phyloP scores from a whole-genome alignment of 2,113 vertebrate genomes.

The Carettochelys insculpta region DNA sequence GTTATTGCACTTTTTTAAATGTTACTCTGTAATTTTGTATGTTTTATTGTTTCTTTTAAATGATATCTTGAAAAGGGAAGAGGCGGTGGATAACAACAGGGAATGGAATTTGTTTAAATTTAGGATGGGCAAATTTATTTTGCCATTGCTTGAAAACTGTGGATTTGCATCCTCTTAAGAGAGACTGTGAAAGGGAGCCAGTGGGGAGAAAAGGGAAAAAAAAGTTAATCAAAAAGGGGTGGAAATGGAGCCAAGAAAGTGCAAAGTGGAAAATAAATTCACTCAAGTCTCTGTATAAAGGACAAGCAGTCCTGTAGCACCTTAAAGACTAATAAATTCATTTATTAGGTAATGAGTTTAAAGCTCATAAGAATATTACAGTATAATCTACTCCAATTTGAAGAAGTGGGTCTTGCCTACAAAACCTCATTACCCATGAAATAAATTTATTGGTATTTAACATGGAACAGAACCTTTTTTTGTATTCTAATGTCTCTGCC shows the following conservation, averaged over 20 bases:
- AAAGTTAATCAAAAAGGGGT: not conserved
- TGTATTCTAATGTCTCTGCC: not conserved
- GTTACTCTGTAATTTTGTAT: not conserved
- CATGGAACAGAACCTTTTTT: too few species aligned
- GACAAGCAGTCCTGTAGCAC: too few species aligned
- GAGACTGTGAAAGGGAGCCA: not conserved
- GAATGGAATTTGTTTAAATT: slow-evolving; percentile 33
- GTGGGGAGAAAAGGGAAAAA: not conserved
- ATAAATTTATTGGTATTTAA: too few species aligned
- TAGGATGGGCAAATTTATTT: slow-evolving; percentile 16
- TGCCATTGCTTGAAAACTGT: slow-evolving; percentile 14
- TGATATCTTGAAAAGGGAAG: not conserved
- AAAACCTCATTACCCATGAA: too few species aligned
- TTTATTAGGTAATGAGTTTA: too few species aligned
- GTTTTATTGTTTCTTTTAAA: not conserved
- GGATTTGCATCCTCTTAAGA: slow-evolving; percentile 32
- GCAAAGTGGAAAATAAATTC: slow-evolving; percentile 1
- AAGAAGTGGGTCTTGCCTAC: too few species aligned
- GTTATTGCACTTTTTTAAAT: not conserved
- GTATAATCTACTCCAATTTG: too few species aligned
- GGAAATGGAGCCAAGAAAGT: not conserved
- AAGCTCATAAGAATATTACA: too few species aligned
- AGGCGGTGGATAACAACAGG: slow-evolving; percentile 3
- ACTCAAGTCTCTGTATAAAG: slow-evolving; percentile 24
- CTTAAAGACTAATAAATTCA: too few species aligned